Conservation (phyloP, 1,140 invertebrate genomes). For the Marisa cornuarietis region DNA sequence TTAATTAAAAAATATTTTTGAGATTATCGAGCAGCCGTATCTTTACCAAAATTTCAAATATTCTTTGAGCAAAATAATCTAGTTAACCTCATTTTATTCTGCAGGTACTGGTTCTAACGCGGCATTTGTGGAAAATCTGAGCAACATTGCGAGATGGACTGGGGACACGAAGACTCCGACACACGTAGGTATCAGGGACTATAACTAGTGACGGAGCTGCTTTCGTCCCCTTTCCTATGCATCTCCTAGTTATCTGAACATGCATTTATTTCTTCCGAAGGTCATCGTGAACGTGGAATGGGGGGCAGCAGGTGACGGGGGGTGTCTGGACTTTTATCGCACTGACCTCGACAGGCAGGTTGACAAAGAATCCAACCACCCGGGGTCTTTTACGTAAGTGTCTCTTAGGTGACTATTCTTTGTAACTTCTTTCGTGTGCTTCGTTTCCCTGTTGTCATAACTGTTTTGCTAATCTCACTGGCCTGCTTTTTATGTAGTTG, state of each 20-base stretch:
- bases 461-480: too few relatives aligned
- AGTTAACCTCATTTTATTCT: neutral
- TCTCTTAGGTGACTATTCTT: neutral
- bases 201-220: neutral
- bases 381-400: constrained; percentile 61
- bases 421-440: neutral
- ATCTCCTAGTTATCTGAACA: too few relatives aligned
- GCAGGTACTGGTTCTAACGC: constrained; percentile 94
- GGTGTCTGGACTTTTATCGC: constrained; percentile 84
- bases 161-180: constrained; percentile 33
- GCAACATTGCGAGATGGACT: constrained; percentile 71
- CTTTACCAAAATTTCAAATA: too few relatives aligned
- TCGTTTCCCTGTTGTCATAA: neutral
- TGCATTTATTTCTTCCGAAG: constrained; percentile 61
- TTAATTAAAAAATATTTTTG: too few relatives aligned
- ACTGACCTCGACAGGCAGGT: constrained; percentile 89
- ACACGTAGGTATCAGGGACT: constrained; percentile 21
- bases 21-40: too few relatives aligned
- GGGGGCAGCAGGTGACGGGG: constrained; percentile 95
- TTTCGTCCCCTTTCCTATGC: neutral
- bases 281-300: constrained; percentile 95
- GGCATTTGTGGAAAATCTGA: constrained; percentile 91
- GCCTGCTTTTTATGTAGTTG: neutral
- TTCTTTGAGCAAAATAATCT: too few relatives aligned
- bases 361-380: constrained; percentile 73